Base-by-base conservation (phyloP, 2,797 vertebrate genomes). In the Craterocephalus amniculus region DNA sequence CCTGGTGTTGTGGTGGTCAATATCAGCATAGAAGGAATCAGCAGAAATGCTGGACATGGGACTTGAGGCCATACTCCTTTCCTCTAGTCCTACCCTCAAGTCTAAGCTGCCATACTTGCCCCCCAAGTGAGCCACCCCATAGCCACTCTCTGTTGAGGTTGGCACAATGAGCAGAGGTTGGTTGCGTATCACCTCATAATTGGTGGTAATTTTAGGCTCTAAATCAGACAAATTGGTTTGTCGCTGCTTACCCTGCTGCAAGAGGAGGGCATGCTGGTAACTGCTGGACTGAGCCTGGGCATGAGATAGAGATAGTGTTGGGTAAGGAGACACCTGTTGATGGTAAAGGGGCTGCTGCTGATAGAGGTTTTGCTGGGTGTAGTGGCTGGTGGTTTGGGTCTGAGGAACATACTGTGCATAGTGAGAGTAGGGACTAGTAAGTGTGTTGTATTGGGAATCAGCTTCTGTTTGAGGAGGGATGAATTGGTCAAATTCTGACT, bases 21-120 rank as follows among this genome's bases (percentile, higher is more conserved):
- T 96, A 83, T 99, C 98, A 71, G 97, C 94, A 91, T 99, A 99
- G 89, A 98, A 99, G 0, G 98, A 99, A 87, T 99, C 98, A 49
- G 97, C 95, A 74, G 98, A 99, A 89, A 99, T 96, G 85, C 96
- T 99, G 51, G 97, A 99, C 95, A 99, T 97, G 32, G 98, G 98
- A 82, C 97, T 98, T 76, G 97, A 97, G 3, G 96, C 97, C 92
- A 99, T 96, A 86, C 96, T 98, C 83, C 98, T 96, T 83, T 99
- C 97, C 1, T 98, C 97, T 82, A 99, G 84, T 12, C 97, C 98
- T 69, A 99, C 93, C 70, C 98, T 95, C 79, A 99, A 93, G 71
- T 99, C 98, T 82, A 99, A 93, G 79, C 87, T 98, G 81, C 93
- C 94, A 63, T 98, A 99, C 85, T 99, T 99, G 78, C 95, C 95